phyloP scores from a whole-genome alignment of 1,140 invertebrate species.

The Drosophila busckii region DNA sequence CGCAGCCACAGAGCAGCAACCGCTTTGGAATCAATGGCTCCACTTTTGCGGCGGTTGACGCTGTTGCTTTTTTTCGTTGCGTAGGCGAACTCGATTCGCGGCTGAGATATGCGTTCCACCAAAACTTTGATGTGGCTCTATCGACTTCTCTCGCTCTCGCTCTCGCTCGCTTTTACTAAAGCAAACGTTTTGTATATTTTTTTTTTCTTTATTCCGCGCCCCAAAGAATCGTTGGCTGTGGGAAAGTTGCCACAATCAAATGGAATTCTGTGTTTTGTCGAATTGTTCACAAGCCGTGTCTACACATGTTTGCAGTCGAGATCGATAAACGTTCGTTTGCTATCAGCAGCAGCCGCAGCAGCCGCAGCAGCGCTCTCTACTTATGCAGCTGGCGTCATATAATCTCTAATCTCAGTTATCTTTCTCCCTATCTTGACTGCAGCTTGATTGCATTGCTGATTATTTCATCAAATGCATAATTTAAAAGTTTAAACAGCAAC shows the following conservation, averaged over 20 bases:
- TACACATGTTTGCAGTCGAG: constrained; percentile 61
- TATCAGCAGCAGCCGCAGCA: no score
- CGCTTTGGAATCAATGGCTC: constrained; percentile 70
- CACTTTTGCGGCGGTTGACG: constrained; percentile 57
- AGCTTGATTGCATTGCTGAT: constrained; percentile 70
- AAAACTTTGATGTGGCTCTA: constrained; percentile 70
- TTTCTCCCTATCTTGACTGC: constrained; percentile 25
- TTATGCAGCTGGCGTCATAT: constrained; percentile 49
- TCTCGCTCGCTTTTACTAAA: constrained; percentile 37
- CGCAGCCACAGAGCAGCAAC: constrained; percentile 33
- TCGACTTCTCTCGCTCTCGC: constrained; percentile 19
- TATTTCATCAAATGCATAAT: constrained; percentile 72
- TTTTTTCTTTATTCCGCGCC: no score
- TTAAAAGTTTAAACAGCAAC: constrained; percentile 64
- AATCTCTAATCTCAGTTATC: no score
- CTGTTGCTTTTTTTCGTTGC: constrained; percentile 57
- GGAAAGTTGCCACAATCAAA: constrained; percentile 71
- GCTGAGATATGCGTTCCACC: constrained; percentile 74
- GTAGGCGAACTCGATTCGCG: constrained; percentile 73
- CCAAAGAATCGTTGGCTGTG: constrained; percentile 68
- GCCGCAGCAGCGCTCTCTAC: constrained; percentile 40
- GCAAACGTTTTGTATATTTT: constrained; percentile 72
- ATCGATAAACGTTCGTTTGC: constrained; percentile 11
- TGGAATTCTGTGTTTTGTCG: constrained; percentile 60
- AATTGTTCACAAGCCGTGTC: constrained; percentile 59